Conservation (phyloP, 2,797 vertebrate species). For the Eupleurogrammus muticus region DNA sequence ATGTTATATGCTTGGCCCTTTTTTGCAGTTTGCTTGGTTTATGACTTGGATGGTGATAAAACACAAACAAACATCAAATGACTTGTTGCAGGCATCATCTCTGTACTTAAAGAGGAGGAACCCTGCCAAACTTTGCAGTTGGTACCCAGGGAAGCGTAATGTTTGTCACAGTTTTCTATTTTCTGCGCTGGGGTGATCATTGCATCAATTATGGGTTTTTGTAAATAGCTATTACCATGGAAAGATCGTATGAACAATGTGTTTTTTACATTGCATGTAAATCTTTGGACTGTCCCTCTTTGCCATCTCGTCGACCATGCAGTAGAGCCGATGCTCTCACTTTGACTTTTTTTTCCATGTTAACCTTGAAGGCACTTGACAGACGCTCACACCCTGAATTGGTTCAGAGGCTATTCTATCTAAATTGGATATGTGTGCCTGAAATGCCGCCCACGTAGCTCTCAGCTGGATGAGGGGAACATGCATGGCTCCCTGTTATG, state of each 20-base stretch:
- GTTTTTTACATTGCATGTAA: background rate
- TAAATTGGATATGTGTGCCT: slow-evolving; percentile 47
- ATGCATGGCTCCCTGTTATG: slow-evolving; percentile 22
- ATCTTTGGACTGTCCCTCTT: slow-evolving; percentile 3
- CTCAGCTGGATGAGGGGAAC: slow-evolving; percentile 32
- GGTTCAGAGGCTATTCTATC: slow-evolving; percentile 29
- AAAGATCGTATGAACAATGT: slow-evolving; percentile 18
- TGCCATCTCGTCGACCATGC: slow-evolving; percentile 1
- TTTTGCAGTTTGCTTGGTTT: slow-evolving; percentile 4
- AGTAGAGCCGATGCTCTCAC: background rate
- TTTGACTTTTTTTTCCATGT: slow-evolving; percentile 19
- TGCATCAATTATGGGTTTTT: slow-evolving; percentile 64
- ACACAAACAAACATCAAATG: slow-evolving; percentile 3
- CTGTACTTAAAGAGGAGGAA: slow-evolving; percentile 62
- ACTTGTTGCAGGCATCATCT: slow-evolving; percentile 22
- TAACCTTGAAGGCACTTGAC: slow-evolving; percentile 37
- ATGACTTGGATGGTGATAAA: slow-evolving; percentile 23
- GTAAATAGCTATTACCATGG: slow-evolving; percentile 51
- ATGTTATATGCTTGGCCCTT: slow-evolving; percentile 4
- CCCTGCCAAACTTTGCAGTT: slow-evolving; percentile 35
- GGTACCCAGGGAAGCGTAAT: slow-evolving; percentile 47
- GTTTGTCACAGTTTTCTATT: slow-evolving; percentile 61
- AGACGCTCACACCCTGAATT: slow-evolving; percentile 25
- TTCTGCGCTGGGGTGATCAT: slow-evolving; percentile 50
- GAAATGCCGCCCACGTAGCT: slow-evolving; percentile 25